These are phyloP conservation scores for Eurypyga helias DNA, from an alignment of 2,113 vertebrate genomes.

Conservation along the genomic window DNA sequence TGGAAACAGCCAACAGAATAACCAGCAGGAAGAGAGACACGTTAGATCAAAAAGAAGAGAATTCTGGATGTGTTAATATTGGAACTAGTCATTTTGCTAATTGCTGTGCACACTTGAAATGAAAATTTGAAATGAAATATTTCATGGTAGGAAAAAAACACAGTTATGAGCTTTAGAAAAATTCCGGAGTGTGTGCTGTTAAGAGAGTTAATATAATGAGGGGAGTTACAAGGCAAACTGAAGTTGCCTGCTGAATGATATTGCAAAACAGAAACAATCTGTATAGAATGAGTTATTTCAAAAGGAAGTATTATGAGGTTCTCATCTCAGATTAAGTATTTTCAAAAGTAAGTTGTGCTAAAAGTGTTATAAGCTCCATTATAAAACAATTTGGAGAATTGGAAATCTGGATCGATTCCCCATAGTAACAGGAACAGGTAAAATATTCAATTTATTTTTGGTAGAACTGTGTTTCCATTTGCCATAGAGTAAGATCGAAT, in stretches of 20 bases:
- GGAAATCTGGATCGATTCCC: background rate
- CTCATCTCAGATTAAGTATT: background rate
- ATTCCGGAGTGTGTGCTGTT: background rate
- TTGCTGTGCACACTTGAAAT: background rate
- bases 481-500: background rate
- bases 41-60: background rate
- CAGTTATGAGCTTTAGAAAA: slow-evolving; percentile 20
- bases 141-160: background rate
- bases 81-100: background rate
- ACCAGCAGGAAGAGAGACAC: background rate
- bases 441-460: background rate
- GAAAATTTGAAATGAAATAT: background rate
- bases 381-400: background rate
- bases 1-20: background rate
- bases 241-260: slow-evolving; percentile 9
- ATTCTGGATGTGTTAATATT: background rate
- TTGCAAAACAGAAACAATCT: slow-evolving; percentile 30
- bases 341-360: background rate
- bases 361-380: background rate
- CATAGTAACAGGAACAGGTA: background rate
- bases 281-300: background rate
- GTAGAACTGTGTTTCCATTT: background rate
- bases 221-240: slow-evolving; percentile 26
- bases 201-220: background rate
- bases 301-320: background rate